These are phyloP conservation scores for Bergia puertoricense DNA, from an alignment of 92 coral and sea anemone species.

Conservation along the genomic window DNA sequence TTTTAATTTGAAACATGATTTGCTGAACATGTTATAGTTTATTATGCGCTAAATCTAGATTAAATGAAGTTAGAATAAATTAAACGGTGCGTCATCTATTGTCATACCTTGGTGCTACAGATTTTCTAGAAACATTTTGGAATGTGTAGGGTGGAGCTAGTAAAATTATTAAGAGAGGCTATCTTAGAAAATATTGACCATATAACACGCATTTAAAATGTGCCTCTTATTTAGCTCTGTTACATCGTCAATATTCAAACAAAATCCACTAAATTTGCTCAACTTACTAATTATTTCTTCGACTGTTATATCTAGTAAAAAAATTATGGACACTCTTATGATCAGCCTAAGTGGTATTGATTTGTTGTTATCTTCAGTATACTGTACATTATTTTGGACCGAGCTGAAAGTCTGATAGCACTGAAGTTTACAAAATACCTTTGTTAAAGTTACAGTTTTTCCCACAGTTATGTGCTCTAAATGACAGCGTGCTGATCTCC, in stretches of 20 bases:
- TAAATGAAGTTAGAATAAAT: too few relatives aligned
- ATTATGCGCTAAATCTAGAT: too few relatives aligned
- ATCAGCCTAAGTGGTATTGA: not conserved
- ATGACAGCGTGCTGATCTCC: slow-evolving; percentile 84
- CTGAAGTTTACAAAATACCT: not conserved
- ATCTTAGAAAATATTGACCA: not conserved
- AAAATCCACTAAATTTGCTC: too few relatives aligned
- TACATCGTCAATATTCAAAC: too few relatives aligned
- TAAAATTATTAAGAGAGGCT: not conserved
- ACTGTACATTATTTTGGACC: not conserved
- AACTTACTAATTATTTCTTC: too few relatives aligned
- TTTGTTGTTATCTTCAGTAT: not conserved
- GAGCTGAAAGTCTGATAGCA: not conserved
- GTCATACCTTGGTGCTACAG: too few relatives aligned
- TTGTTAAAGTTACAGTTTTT: not conserved
- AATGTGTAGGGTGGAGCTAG: not conserved
- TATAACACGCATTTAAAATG: not conserved
- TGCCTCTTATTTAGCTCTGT: not conserved
- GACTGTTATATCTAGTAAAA: too few relatives aligned
- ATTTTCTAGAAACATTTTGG: too few relatives aligned
- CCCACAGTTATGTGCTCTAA: slow-evolving; percentile 81
- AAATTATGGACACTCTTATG: too few relatives aligned
- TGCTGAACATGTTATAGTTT: too few relatives aligned
- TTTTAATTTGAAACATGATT: too few relatives aligned
- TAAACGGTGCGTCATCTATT: too few relatives aligned